Evolutionary conservation across 1,140 invertebrate species (phyloP).

Genomic region (Oreohelix idahoensis): DNA sequence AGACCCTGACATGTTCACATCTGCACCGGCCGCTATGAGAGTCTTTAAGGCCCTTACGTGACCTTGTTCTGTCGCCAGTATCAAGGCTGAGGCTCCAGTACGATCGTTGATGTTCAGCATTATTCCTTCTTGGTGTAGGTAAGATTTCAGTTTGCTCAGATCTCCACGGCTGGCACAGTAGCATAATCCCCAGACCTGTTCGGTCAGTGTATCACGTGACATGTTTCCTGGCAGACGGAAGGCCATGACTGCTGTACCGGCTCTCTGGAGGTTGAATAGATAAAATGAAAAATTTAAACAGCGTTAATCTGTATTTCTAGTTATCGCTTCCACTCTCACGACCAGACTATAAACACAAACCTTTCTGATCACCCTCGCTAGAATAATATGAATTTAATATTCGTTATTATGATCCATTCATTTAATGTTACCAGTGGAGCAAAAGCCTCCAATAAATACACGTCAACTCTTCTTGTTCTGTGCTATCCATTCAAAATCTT

Average conservation of each 20-base stretch:
- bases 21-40: background rate
- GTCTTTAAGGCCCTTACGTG: background rate
- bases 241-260: background rate
- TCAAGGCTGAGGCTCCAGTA: background rate
- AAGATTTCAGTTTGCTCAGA: background rate
- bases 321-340: no score
- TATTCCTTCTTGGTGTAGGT: background rate
- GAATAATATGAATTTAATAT: no score
- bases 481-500: no score
- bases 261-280: no score
- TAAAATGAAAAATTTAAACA: no score
- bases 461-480: no score
- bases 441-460: no score
- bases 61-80: conserved; percentile 12
- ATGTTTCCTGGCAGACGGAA: background rate
- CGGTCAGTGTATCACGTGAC: background rate
- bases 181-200: background rate
- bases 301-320: no score
- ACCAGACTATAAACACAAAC: no score
- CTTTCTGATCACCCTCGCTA: no score
- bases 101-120: background rate
- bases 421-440: no score
- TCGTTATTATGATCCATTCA: no score
- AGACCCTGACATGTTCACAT: background rate
- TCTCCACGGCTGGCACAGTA: background rate